These are phyloP conservation scores for Sterna hirundo DNA, from an alignment of 2,113 vertebrate genomes.

Conservation along the genomic window DNA sequence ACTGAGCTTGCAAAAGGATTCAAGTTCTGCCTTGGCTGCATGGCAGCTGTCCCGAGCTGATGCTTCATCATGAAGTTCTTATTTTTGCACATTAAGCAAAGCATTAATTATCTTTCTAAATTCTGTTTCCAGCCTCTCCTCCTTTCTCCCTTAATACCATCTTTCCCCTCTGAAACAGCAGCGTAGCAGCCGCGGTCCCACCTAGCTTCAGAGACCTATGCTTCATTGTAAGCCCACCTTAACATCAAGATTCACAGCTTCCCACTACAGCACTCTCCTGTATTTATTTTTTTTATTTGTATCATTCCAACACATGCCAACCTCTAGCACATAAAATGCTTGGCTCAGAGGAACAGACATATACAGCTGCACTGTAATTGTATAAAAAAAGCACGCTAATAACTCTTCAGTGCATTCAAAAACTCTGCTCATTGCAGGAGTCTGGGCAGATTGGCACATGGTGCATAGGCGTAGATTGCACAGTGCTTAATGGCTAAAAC, in stretches of 20 bases:
- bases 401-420: constrained; percentile 45
- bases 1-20: background rate
- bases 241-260: constrained; percentile 21
- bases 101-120: background rate
- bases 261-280: background rate
- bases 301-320: constrained; percentile 61
- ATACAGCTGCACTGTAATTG: constrained; percentile 70
- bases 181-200: background rate
- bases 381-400: constrained; percentile 42
- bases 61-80: constrained; percentile 6
- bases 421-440: constrained; percentile 17
- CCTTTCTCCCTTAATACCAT: background rate
- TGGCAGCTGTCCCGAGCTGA: constrained; percentile 6
- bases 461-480: background rate
- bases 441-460: constrained; percentile 40
- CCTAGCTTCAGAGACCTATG: background rate
- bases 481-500: background rate
- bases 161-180: background rate
- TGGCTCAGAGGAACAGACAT: constrained; percentile 52
- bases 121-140: background rate
- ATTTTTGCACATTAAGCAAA: constrained; percentile 28
- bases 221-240: background rate
- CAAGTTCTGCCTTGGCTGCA: background rate
- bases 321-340: constrained; percentile 54
- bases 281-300: constrained; percentile 46